Evolutionary conservation across 2,113 vertebrate genomes (phyloP).

Genomic region (Zapornia atra): DNA sequence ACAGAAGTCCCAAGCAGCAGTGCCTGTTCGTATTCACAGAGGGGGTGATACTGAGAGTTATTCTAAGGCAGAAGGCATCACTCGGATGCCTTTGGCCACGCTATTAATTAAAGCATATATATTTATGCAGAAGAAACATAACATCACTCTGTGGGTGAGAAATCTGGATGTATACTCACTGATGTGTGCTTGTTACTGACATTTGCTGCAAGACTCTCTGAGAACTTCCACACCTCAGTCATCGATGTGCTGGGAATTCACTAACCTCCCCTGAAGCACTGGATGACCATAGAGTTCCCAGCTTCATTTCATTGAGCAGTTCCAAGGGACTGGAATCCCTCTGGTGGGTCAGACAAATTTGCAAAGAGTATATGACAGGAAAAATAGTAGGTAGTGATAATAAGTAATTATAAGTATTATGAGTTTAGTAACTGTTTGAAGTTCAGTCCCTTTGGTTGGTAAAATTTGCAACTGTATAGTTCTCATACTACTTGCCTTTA

Average conservation of each 20-base stretch:
- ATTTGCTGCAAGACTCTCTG: not conserved
- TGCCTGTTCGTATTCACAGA: not conserved
- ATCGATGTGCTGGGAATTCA: not conserved
- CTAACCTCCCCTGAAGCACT: rapidly evolving
- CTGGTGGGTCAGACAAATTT: not conserved
- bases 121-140: not conserved
- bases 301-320: not conserved
- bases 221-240: not conserved
- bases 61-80: not conserved
- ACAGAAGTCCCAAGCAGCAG: not conserved
- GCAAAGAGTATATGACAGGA: not conserved
- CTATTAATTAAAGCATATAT: not conserved
- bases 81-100: not conserved
- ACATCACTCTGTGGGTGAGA: not conserved
- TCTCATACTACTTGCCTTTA: not conserved
- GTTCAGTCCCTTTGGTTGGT: not conserved
- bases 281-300: not conserved
- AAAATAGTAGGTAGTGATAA: not conserved
- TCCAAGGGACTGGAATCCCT: not conserved
- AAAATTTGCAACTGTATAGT: not conserved
- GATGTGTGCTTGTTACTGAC: not conserved
- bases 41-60: not conserved
- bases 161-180: not conserved
- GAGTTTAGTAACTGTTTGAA: not conserved
- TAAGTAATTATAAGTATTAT: not conserved